phyloP scores from a whole-genome alignment of 1,140 invertebrate species.

The Forficula auricularia region DNA sequence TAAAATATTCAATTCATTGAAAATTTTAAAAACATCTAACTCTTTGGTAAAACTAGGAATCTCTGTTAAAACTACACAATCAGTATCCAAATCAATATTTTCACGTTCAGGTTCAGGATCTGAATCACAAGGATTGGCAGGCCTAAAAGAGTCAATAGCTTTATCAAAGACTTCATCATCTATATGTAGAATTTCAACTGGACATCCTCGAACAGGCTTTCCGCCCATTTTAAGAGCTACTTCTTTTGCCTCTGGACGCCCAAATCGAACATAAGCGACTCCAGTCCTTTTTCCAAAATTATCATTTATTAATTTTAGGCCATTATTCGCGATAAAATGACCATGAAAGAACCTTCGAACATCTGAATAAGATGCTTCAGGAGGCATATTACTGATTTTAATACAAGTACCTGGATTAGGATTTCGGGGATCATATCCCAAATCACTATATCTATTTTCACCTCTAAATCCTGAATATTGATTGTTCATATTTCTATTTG shows the following conservation, averaged over 20 bases:
- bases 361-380: conserved; percentile 53
- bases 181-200: conserved; percentile 38
- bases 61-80: too few species aligned
- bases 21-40: conserved; percentile 57
- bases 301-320: conserved; percentile 71
- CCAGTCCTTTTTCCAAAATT: conserved; percentile 58
- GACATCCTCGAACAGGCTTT: conserved; percentile 36
- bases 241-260: conserved; percentile 42
- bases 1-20: conserved; percentile 46
- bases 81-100: too few species aligned
- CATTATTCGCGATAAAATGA: conserved; percentile 58
- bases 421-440: neutral
- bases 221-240: conserved; percentile 44
- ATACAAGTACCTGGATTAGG: conserved; percentile 35
- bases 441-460: neutral
- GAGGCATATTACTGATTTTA: conserved; percentile 46
- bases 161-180: conserved; percentile 44
- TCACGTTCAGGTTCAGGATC: too few species aligned
- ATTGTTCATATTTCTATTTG: neutral
- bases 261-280: conserved; percentile 62
- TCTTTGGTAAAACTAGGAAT: conserved; percentile 34
- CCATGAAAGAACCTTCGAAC: conserved; percentile 62
- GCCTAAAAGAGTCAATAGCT: conserved; percentile 40
- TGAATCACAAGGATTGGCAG: conserved; percentile 12
- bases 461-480: conserved; percentile 1